Percentiles rank a stretch among this genome's conserved stretches.
Evolutionary conservation across 1,140 invertebrate species (phyloP).

Genomic region (Achatina immaculata): DNA sequence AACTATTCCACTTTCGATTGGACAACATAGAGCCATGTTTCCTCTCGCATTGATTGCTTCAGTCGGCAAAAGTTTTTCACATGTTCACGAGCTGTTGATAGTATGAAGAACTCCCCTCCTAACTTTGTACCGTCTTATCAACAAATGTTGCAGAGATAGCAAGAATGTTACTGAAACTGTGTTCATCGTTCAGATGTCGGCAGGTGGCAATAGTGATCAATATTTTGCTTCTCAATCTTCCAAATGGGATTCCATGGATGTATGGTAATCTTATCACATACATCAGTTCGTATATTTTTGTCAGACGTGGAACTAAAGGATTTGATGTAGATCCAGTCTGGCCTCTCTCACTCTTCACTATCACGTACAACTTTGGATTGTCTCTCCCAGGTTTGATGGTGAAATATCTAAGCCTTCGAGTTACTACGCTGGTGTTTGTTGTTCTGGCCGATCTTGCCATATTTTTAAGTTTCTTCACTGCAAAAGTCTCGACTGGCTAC

Average conservation of each 20-base stretch:
- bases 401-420: background rate
- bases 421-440: background rate
- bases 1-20: no score
- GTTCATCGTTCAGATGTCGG: background rate
- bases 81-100: no score
- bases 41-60: no score
- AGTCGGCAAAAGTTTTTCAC: no score
- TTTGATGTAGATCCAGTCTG: background rate
- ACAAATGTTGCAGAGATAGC: no score
- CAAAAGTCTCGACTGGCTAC: background rate
- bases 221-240: constrained; percentile 2
- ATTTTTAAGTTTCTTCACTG: background rate
- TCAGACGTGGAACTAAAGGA: background rate
- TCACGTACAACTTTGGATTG: background rate
- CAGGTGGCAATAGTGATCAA: background rate
- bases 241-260: background rate
- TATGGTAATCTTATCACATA: background rate
- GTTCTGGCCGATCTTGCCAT: background rate
- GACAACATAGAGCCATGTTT: no score
- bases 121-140: no score
- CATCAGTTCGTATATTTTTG: background rate
- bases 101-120: no score
- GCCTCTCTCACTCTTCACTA: background rate
- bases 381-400: background rate
- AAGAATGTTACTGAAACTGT: no score